Base-by-base conservation (phyloP, 1,140 invertebrate genomes). In the Neodiprion lecontei region DNA sequence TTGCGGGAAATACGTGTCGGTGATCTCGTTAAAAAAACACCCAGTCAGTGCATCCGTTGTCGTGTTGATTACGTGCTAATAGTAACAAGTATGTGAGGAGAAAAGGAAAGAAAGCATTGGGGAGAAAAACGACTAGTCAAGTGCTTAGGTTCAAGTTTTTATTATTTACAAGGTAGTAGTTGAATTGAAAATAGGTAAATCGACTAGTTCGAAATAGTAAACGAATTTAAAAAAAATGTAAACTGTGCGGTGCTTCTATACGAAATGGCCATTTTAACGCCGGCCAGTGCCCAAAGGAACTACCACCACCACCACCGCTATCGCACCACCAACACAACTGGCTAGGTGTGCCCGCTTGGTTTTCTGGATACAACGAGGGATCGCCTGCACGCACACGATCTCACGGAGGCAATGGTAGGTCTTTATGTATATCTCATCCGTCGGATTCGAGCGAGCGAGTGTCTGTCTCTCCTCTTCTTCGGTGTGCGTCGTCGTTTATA, bases 361-460 rank as follows among this genome's bases (percentile, higher is more conserved):
- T 61, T 61, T 61, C 53, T 61, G 53, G 53, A 61, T 61, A 61
- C 53, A 61, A 61, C 53, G 53, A 12, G 11, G 53, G 53, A 61
- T 61, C 53, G n/a, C n/a, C 53, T 40, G 7, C 53, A 61, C 53
- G 53, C 28, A 40, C 28, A 40, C 28, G 28, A 40, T 14, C n/a
- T 61, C 53, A 61, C 53, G 53, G 28, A 40, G 28, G 28, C 53
- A 61, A 61, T 61, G 53, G 53, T 61, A 61, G 53, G 53, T 61
- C 53, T 61, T 40, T 61, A 61, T 61, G 53, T 61, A 40, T 5
- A 40, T 40, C 28, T 61, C 53, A 61, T 61, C 53, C 53, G n/a
- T 61, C 53, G 11, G 53, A 61, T 61, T 61, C 28, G 28, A 40
- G 28, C 28, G 28, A 40, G 28, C 28, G 28, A 40, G 28, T 40